Evolutionary conservation across 2,797 vertebrate species (phyloP).

Genomic region (Pseudotriccus pelzelni): DNA sequence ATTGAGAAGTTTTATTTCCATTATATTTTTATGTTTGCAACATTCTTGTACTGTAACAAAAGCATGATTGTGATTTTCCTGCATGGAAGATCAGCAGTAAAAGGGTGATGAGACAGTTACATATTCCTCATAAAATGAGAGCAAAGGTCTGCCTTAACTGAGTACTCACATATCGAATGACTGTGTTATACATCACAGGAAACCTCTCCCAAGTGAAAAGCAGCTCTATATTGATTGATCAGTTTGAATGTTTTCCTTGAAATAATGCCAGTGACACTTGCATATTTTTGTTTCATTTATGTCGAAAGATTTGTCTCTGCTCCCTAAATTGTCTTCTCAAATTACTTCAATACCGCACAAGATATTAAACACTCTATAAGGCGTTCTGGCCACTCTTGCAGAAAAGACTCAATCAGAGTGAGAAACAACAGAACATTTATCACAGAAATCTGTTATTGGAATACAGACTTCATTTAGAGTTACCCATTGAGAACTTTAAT

Average conservation of each 20-base stretch:
- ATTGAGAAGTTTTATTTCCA: not conserved
- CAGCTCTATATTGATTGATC: not conserved
- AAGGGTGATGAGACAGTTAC: not conserved
- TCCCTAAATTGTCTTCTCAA: not conserved
- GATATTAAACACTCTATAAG: not conserved
- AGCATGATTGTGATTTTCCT: not conserved
- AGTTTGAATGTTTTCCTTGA: not conserved
- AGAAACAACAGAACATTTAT: not conserved
- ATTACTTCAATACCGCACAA: not conserved
- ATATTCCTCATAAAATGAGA: not conserved
- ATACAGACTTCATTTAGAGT: not conserved
- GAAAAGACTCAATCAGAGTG: not conserved
- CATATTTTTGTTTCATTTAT: not conserved
- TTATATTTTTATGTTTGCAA: not conserved
- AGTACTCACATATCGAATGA: fast-evolving
- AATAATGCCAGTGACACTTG: not conserved
- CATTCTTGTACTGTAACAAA: not conserved
- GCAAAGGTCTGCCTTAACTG: not conserved
- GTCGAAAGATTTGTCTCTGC: not conserved
- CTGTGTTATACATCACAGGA: not conserved
- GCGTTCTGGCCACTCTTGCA: not conserved
- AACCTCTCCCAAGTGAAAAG: not conserved
- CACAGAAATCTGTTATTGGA: not conserved
- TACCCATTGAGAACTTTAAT: not conserved
- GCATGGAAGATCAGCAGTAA: not conserved